Evolutionary conservation across 2,888 invertebrate species (phyloP).

Genomic region (Cantharis flavilabris): DNA sequence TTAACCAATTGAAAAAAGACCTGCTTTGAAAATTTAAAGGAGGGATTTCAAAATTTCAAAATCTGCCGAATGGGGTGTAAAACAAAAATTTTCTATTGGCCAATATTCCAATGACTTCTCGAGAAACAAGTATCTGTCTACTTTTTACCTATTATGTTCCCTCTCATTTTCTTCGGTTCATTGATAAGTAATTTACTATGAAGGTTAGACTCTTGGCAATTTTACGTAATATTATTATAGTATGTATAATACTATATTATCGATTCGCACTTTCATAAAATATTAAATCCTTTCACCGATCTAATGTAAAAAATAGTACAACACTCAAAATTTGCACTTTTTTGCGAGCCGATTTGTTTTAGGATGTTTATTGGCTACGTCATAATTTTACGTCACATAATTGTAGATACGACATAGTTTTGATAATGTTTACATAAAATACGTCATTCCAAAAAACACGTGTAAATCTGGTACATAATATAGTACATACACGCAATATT

Average conservation of each 20-base stretch:
- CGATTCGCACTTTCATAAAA: background rate
- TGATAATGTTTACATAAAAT: slow-evolving; percentile 17
- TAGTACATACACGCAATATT: slow-evolving; percentile 7
- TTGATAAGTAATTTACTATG: slow-evolving; percentile 26
- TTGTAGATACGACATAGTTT: slow-evolving; percentile 11
- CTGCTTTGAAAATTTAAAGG: background rate
- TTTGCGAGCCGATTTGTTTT: background rate
- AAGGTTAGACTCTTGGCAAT: slow-evolving; percentile 14
- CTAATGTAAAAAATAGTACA: background rate
- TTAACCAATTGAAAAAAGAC: background rate
- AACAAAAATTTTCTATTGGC: background rate
- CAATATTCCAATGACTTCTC: slow-evolving; percentile 9
- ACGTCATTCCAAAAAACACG: slow-evolving; percentile 23
- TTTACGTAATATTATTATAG: background rate
- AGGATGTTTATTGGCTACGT: slow-evolving; percentile 27
- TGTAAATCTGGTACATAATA: slow-evolving; percentile 11
- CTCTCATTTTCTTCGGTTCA: slow-evolving; percentile 17
- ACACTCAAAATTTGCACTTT: background rate
- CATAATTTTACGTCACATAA: slow-evolving; percentile 19
- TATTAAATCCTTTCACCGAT: background rate
- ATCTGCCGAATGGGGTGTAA: background rate
- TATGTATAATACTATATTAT: background rate
- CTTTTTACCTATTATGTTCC: slow-evolving; percentile 1
- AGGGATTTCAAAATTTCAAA: background rate
- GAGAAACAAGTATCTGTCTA: slow-evolving; percentile 2